A percentile compares a stretch with the other conserved stretches of the same genome.
Evolutionary conservation across 1,140 invertebrate species (phyloP).

Genomic region (Centruroides vittatus): DNA sequence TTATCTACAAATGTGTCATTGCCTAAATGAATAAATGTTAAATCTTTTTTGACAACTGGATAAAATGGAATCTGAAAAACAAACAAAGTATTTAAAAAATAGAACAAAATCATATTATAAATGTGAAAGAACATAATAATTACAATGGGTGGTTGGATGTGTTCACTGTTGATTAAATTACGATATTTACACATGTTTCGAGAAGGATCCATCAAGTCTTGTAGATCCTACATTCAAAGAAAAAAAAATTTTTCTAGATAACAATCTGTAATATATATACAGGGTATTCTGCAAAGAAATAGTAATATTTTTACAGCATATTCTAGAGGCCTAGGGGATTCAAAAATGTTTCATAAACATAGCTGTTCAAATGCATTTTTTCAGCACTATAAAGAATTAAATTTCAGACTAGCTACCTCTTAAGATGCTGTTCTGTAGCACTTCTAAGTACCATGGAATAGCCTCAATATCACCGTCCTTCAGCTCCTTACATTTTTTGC

Average conservation of each 20-base stretch:
- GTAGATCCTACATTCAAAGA: slow-evolving; percentile 45
- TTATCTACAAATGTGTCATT: slow-evolving; percentile 89
- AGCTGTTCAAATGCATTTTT: too few relatives aligned
- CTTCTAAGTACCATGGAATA: too few relatives aligned
- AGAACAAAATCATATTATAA: background rate
- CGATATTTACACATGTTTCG: slow-evolving; percentile 98
- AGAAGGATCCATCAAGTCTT: slow-evolving; percentile 93
- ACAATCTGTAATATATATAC: background rate
- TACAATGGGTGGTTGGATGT: slow-evolving; percentile 80
- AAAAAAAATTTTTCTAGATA: background rate
- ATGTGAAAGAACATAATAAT: slow-evolving; percentile 21
- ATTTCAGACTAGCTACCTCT: too few relatives aligned
- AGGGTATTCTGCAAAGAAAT: too few relatives aligned
- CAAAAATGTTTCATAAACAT: too few relatives aligned
- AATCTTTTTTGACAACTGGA: slow-evolving; percentile 89
- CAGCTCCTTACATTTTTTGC: too few relatives aligned
- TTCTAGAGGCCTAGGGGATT: too few relatives aligned
- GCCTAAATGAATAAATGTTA: slow-evolving; percentile 94
- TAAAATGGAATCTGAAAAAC: slow-evolving; percentile 74
- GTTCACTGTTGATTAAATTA: slow-evolving; percentile 74
- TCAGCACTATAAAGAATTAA: too few relatives aligned
- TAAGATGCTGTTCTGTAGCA: too few relatives aligned
- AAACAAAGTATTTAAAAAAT: slow-evolving; percentile 1
- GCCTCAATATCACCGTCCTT: too few relatives aligned
- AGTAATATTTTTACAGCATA: too few relatives aligned